Evolutionary conservation across 2,113 vertebrate genomes (phyloP).

Genomic region (Dromiciops gliroides): DNA sequence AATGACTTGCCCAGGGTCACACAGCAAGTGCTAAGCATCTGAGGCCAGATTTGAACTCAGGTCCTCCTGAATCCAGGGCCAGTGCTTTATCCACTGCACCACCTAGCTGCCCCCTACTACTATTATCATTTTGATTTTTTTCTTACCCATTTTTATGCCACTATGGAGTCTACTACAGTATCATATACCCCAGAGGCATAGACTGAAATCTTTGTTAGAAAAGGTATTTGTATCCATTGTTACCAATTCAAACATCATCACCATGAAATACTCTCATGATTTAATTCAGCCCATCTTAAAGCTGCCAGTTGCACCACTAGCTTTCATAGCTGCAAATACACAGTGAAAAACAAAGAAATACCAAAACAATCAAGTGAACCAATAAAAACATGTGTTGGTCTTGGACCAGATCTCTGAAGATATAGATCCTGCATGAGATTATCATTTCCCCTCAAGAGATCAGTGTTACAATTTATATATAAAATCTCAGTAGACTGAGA

Average conservation of each 20-base stretch:
- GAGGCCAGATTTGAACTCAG: too few species aligned
- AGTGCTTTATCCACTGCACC: too few species aligned
- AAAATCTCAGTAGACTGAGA: neutral
- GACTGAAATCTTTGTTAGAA: neutral
- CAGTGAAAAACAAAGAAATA: neutral
- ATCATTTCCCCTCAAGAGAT: neutral
- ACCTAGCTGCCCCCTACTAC: too few species aligned
- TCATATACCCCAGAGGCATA: neutral
- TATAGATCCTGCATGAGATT: neutral
- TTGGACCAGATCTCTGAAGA: neutral
- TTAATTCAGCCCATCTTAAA: neutral
- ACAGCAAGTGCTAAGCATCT: too few species aligned
- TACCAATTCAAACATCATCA: neutral
- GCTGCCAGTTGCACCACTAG: neutral
- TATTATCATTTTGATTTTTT: neutral
- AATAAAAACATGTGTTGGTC: neutral
- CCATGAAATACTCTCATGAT: neutral
- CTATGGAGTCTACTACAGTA: neutral
- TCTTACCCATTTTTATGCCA: neutral
- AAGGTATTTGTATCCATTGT: neutral
- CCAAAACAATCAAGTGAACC: neutral
- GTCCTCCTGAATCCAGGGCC: too few species aligned
- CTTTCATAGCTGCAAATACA: neutral
- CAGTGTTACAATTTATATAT: neutral
- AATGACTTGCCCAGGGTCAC: too few species aligned